Base-by-base conservation (phyloP, 2,888 invertebrate genomes). In the Herminia tarsipennalis region DNA sequence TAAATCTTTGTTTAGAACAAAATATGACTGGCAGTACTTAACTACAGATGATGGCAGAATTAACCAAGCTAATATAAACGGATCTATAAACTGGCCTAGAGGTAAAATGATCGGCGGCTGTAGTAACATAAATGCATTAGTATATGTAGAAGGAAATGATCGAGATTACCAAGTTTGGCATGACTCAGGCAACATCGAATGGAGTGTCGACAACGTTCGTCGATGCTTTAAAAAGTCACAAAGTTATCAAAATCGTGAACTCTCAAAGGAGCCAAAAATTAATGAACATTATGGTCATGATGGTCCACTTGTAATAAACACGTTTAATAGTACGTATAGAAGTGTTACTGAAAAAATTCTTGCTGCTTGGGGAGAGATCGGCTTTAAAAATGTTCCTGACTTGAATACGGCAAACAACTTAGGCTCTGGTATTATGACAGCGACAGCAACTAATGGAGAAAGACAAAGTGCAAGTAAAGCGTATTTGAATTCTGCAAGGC, bases 1-100 rank as follows among this genome's bases (percentile, higher is more conserved):
- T 5, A 33, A 20, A 13, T 9, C 16, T 0, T 9, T 78, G 2
- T 62, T 27, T 27, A 25, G 94, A 64, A 86, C 73, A 1, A 35
- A 65, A 68, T 82, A 96, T 40, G 97, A 97, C 75, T 97, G 97
- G 97, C 93, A 95, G 71, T 97, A 97, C 78, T 94, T 94, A 75
- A 95, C 95, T 0, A 95, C 96, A 65, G 95, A 95, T 0, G 94
- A 95, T 72, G 94, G 94, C 16, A 93, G 90, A 35, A 92, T 93
- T 0, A 95, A 95, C 74, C 84, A 95, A 67, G 96, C 95, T 93
- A 84, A 82, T 17, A 65, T 69, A 35, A 66, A 76, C 39, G 68
- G 73, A 39, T 52, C 75, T 29, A 74, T 83, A 6, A 56, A 51
- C 2, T 93, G 93, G 94, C 90, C 94, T 2, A 83, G 94, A 33